A percentile compares a stretch with the other conserved stretches of the same genome.
These are phyloP conservation scores for Geotrypetes seraphini DNA, from an alignment of 2,797 vertebrate species.

Conservation along the genomic window DNA sequence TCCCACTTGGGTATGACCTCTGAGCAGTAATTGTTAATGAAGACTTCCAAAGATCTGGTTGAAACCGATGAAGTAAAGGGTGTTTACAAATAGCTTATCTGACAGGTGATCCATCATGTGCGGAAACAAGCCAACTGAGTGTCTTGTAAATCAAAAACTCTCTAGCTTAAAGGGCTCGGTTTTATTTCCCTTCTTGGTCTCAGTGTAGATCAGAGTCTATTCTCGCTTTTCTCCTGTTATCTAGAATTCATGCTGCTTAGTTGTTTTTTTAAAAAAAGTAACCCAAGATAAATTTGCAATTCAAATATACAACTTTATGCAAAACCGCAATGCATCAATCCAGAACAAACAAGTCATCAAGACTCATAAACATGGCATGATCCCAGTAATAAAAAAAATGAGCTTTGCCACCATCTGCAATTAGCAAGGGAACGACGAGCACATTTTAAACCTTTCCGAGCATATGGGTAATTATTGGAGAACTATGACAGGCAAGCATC, in stretches of 20 bases:
- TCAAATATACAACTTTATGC: slow-evolving; percentile 21
- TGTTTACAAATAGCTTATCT: no score
- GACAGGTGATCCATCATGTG: no score
- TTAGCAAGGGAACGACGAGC: slow-evolving; percentile 34
- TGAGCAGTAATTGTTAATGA: no score
- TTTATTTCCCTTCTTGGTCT: no score
- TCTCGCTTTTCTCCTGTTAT: no score
- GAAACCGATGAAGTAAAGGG: no score
- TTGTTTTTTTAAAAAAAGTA: slow-evolving; percentile 1
- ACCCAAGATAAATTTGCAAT: slow-evolving; percentile 24
- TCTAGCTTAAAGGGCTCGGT: no score
- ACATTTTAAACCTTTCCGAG: slow-evolving; percentile 29
- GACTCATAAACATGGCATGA: slow-evolving; percentile 27
- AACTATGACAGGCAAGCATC: slow-evolving; percentile 25
- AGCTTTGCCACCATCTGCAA: slow-evolving; percentile 32
- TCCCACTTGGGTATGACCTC: no score
- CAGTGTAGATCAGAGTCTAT: no score
- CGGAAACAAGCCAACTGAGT: no score
- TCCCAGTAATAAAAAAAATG: slow-evolving; percentile 40
- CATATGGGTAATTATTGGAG: slow-evolving; percentile 45
- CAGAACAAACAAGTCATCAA: slow-evolving; percentile 42
- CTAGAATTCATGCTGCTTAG: slow-evolving; percentile 1
- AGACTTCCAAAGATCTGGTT: no score
- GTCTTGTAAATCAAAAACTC: no score
- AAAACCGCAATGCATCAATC: slow-evolving; percentile 20